Evolutionary conservation across 2,797 vertebrate species (phyloP), one percentile per base, ranked within the genome.

Genomic region (Fistularia commersonii): DNA sequence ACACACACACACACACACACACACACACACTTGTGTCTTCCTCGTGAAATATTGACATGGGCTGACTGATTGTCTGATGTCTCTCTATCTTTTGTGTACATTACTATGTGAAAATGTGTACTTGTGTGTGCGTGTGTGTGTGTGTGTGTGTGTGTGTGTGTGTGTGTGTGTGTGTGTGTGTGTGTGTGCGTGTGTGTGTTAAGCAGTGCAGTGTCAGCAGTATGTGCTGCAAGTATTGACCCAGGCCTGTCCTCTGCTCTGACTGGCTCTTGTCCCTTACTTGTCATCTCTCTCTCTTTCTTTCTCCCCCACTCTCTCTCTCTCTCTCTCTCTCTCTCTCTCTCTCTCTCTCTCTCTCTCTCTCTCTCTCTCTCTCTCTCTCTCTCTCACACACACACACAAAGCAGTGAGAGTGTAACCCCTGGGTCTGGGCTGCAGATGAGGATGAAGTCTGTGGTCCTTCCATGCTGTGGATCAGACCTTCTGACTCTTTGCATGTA

Each of bases 191-290:
- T 64, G 72, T 66, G 66, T 74, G 69, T 76, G 73, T 71, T 69
- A 72, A 70, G 56, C 41, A 33, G 48, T 84, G 83, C 83, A 58
- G 63, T 74, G 83, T 87, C 84, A 89, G 86, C 86, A 84, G 70
- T 67, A 77, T 80, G 71, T 78, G 72, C 72, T 67, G 74, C 59
- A 66, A 81, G 73, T 88, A 89, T 89, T 88, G 86, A 89, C 84
- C 83, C 81, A 82, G 67, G 66, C 66, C 80, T 81, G 86, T 87
- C 87, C 83, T 89, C 84, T 86, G 75, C 75, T 83, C 77, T 81
- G 82, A 82, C 83, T 87, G 79, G 72, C 78, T 86, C 72, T 77
- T 82, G 83, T 86, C 84, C 78, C 76, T 75, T 75, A 77, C 78
- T 74, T 86, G 79, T 85, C 80, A 76, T 79, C 67, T 71, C 70